Base-by-base conservation (phyloP, 2,113 vertebrate genomes). In the Chunga burmeisteri region DNA sequence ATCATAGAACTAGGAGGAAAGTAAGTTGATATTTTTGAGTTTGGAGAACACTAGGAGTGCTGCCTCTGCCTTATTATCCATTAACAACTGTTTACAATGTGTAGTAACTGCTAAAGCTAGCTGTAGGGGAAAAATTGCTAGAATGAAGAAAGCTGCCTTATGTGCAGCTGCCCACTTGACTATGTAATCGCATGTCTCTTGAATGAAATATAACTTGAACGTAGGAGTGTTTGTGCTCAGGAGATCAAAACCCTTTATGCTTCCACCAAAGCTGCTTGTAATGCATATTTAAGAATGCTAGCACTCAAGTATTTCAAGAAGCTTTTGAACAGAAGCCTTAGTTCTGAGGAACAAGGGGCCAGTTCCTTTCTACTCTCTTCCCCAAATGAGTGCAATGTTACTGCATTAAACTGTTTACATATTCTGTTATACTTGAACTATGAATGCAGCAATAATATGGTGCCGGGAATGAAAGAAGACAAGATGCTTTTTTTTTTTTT, bases 401-500 rank as follows among this genome's bases (percentile, higher is more conserved):
- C 86, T 44, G 21, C 72, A 75, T 72, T 68, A 47, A 91, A 63
- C 65, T 61, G 91, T 96, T 95, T 94, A 94, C 88, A 23, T 79
- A 22, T 30, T 86, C 50, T 74, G 10, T 75, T 88, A 21, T 59
- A 95, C 77, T 91, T 95, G 94, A 96, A 92, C n/a, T 44, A 58
- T n/a, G 78, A 62, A 70, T 87, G 32, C 78, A 84, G 53, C 42
- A 72, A 40, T 82, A 26, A 73, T 49, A 63, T 0, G 23, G 73
- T 93, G 85, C 81, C 16, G 2, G 74, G 32, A 92, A 81, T 12
- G 6, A 96, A 93, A 90, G 52, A 92, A 70, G 58, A 82, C 52
- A 90, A 80, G 32, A 77, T 50, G 84, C 19, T 27, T 67, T 61
- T n/a, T 68, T 80, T 44, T 52, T 66, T 62, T 7, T 16, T 83